Base-by-base conservation (phyloP, 2,888 invertebrate species). In the Drosophila helvetica region DNA sequence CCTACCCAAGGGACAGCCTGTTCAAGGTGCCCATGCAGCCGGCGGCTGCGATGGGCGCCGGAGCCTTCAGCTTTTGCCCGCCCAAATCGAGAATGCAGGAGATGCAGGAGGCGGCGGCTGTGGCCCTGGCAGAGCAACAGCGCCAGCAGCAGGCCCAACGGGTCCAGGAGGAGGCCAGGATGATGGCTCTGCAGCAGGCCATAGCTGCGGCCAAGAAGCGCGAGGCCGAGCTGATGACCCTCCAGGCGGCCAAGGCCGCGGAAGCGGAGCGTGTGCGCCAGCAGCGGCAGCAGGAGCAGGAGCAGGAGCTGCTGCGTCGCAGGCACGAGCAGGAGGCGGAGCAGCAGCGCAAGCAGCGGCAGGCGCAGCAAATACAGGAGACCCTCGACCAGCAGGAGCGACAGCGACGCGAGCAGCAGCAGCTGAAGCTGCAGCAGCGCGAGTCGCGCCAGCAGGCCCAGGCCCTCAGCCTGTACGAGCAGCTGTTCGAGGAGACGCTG, bases 1-100 rank as follows among this genome's bases (percentile, higher is more conserved):
- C 27, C 1, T 64, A n/a, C 2, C 65, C 15, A 38, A 63, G 60
- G 2, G 78, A 76, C 4, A 89, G 77, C 65, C 57, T 92, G 3
- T 92, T 92, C 22, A 92, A 92, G 80, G 76, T 91, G 38, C 92
- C 92, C 0, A 64, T 61, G 19, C 46, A 58, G 30, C 77, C 88
- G 0, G 72, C 51, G 2, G 25, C 27, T 8, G 27, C n/a, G n/a
- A n/a, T 2, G 8, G 27, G 27, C 8, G 7, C 27, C 7, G 27
- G 27, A 27, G 27, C 8, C 27, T 27, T 27, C 27, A 8, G 27
- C 3, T 71, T 68, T 6, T 42, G n/a, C 0, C 25, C 25, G 10
- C 64, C 48, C 27, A 63, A 53, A 4, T 12, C 33, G 0, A n/a
- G 52, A 5, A 15, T 43, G 8, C 63, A 62, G 1, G 62, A 57